Conservation (phyloP, 2,113 vertebrate species). For the Psittacus erithacus region DNA sequence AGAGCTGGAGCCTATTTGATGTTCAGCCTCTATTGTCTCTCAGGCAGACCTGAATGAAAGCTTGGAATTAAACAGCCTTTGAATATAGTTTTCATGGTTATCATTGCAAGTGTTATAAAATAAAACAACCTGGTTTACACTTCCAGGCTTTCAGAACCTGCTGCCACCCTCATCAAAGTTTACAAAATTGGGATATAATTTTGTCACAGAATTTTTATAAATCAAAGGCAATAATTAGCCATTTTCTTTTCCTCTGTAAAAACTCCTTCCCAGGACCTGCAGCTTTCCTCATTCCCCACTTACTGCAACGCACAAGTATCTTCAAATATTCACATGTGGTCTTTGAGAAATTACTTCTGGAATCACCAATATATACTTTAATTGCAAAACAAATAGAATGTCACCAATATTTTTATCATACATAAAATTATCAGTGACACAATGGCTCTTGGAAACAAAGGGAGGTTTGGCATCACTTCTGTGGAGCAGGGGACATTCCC, state of each 20-base stretch:
- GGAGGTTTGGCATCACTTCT: no score
- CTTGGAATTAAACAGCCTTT: constrained; percentile 18
- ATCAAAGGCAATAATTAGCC: background rate
- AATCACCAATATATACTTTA: background rate
- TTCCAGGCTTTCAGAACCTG: background rate
- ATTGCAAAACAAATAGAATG: background rate
- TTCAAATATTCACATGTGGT: background rate
- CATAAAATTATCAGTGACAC: background rate
- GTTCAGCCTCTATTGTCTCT: constrained; percentile 66
- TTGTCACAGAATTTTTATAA: background rate
- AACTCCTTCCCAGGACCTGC: background rate
- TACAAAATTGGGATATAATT: background rate
- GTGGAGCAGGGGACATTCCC: background rate
- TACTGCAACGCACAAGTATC: fast-evolving
- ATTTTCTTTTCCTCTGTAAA: background rate
- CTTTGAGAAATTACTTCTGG: background rate
- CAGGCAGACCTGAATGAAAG: constrained; percentile 62
- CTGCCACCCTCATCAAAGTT: background rate
- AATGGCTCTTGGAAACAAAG: fast-evolving
- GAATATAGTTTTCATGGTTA: constrained; percentile 9
- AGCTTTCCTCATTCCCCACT: background rate
- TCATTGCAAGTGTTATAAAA: constrained; percentile 31
- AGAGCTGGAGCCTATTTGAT: constrained; percentile 57
- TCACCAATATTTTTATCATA: background rate
- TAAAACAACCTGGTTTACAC: background rate